Percentiles rank a stretch among this genome's conserved stretches.
Conservation (phyloP, 2,888 invertebrate species). For the Nomada goodeniana region DNA sequence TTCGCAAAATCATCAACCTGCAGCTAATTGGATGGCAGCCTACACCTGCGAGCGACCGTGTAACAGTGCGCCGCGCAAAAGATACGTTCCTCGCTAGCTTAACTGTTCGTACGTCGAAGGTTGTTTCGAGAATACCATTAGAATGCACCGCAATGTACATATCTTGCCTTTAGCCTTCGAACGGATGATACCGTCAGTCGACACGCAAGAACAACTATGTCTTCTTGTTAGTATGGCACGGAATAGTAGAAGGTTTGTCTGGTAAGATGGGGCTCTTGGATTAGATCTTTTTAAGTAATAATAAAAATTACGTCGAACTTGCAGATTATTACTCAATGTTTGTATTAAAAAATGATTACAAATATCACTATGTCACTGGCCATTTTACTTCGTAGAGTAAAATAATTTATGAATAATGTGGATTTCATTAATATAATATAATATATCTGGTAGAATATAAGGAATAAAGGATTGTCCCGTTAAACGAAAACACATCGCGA, state of each 20-base stretch:
- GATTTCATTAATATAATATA: too few relatives aligned
- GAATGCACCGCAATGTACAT: slow-evolving; percentile 4
- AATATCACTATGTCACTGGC: too few relatives aligned
- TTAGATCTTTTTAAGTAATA: too few relatives aligned
- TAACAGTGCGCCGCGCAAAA: slow-evolving; percentile 31
- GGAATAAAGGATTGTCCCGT: too few relatives aligned
- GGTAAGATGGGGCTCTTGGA: too few relatives aligned
- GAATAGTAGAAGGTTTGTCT: too few relatives aligned
- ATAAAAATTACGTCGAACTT: too few relatives aligned
- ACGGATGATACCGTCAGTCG: not conserved
- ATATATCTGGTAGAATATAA: too few relatives aligned
- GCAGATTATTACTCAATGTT: too few relatives aligned
- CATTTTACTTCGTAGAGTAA: too few relatives aligned
- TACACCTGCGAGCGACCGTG: slow-evolving; percentile 54
- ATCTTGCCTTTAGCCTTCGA: not conserved
- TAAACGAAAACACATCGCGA: not conserved
- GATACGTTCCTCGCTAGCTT: slow-evolving; percentile 26
- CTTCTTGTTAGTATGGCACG: not conserved
- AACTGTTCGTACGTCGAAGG: slow-evolving; percentile 33
- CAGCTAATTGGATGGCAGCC: slow-evolving; percentile 61
- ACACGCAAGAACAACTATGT: not conserved
- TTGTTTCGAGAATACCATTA: slow-evolving; percentile 33
- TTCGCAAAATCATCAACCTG: slow-evolving; percentile 61
- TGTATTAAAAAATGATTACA: too few relatives aligned
- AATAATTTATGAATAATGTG: too few relatives aligned